Evolutionary conservation across 1,140 invertebrate genomes (phyloP).

Genomic region (Helicorthomorpha holstii): DNA sequence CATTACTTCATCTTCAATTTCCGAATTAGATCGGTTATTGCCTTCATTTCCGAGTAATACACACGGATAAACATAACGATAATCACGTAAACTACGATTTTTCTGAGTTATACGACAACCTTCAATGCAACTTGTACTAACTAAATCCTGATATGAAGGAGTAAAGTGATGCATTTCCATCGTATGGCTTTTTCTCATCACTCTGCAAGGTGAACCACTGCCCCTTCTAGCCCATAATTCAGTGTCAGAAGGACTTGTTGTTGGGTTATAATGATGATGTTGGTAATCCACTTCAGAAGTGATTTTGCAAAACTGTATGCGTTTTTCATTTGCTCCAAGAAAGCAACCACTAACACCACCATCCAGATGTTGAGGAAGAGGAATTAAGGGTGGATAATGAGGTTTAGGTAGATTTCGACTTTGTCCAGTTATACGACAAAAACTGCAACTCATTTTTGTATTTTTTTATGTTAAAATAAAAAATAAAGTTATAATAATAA

Average conservation of each 20-base stretch:
- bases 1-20: conserved; percentile 6
- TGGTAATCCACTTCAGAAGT: conserved; percentile 5
- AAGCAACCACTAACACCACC: no score
- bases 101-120: conserved; percentile 15
- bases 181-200: conserved; percentile 6
- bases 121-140: neutral
- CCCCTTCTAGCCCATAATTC: neutral
- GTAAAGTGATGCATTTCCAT: conserved; percentile 4
- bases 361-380: conserved; percentile 25
- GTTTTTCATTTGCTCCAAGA: no score
- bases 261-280: conserved; percentile 57
- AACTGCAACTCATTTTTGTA: conserved; percentile 14
- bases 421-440: conserved; percentile 60
- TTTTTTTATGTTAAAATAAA: neutral
- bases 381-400: conserved; percentile 63
- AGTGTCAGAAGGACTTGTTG: conserved; percentile 16
- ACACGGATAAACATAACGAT: conserved; percentile 25
- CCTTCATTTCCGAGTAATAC: conserved; percentile 6
- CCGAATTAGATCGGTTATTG: no score
- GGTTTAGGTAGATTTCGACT: conserved; percentile 59
- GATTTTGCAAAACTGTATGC: conserved; percentile 13
- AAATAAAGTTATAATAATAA: neutral
- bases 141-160: conserved; percentile 4
- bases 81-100: conserved; percentile 41
- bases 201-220: neutral